A percentile compares a stretch with the other conserved stretches of the same genome.
These are phyloP conservation scores for Vulpes ferrilata DNA, from an alignment of 2,113 vertebrate species.

Conservation along the genomic window DNA sequence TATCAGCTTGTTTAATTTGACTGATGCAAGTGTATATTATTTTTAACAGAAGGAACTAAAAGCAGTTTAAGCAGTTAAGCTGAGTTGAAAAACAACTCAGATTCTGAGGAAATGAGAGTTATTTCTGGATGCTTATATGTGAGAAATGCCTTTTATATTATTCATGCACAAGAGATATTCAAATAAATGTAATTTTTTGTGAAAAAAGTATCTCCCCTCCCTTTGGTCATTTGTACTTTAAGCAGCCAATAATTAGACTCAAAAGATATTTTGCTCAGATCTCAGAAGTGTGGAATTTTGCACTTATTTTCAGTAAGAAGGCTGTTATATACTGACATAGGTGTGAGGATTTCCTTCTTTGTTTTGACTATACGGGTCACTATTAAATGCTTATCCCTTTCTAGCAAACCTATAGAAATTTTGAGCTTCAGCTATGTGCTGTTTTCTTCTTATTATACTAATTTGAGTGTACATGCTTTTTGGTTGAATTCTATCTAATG, in stretches of 20 bases:
- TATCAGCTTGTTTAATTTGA: neutral
- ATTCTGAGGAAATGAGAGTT: neutral
- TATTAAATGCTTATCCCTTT: neutral
- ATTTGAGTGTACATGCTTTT: neutral
- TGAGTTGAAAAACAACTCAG: neutral
- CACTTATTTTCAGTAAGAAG: neutral
- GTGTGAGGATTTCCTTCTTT: neutral
- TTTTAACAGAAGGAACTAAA: neutral
- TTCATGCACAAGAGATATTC: neutral
- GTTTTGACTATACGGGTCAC: neutral
- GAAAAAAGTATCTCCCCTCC: neutral
- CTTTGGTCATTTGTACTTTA: neutral
- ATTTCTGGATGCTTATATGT: neutral
- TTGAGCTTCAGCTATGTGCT: neutral
- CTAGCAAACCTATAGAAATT: neutral
- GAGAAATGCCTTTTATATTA: neutral
- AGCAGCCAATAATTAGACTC: neutral
- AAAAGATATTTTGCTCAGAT: neutral
- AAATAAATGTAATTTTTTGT: neutral
- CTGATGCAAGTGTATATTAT: slow-evolving; percentile 4
- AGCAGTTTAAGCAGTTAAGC: neutral
- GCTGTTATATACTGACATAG: neutral
- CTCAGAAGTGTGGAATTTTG: neutral
- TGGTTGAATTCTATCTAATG: neutral
- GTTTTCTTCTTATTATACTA: neutral